Evolutionary conservation across 2,797 vertebrate genomes (phyloP).

Genomic region (Sciaenops ocellatus): DNA sequence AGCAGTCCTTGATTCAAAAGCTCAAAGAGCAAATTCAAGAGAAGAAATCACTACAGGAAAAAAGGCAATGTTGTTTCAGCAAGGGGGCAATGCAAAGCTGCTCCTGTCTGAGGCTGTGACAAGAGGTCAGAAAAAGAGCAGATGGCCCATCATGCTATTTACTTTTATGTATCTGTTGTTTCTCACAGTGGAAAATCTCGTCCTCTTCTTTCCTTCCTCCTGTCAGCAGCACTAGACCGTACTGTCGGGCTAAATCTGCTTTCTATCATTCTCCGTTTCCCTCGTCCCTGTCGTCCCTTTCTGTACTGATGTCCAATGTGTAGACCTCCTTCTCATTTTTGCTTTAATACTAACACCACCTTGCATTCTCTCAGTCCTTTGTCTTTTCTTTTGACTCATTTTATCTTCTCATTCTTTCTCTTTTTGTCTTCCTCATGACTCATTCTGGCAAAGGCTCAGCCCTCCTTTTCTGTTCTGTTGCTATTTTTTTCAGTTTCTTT

Average conservation of each 20-base stretch:
- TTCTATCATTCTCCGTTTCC: constrained; percentile 43
- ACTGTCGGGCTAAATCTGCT: constrained; percentile 15
- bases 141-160: constrained; percentile 42
- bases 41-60: background rate
- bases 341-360: background rate
- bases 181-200: constrained; percentile 60
- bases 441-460: constrained; percentile 4
- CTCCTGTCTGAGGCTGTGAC: constrained; percentile 17
- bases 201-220: constrained; percentile 42
- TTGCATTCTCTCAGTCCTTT: background rate
- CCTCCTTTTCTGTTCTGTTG: background rate
- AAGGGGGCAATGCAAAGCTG: constrained; percentile 48
- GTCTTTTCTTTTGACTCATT: constrained; percentile 3
- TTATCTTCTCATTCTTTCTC: constrained; percentile 22
- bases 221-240: constrained; percentile 52
- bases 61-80: constrained; percentile 24
- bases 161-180: constrained; percentile 61
- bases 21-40: constrained; percentile 13
- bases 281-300: background rate
- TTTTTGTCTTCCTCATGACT: constrained; percentile 13
- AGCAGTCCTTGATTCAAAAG: constrained; percentile 23
- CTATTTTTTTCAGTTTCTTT: constrained; percentile 16
- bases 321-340: background rate
- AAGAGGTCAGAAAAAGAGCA: constrained; percentile 48
- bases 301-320: background rate